Base-by-base conservation (phyloP, 2,797 vertebrate genomes). In the Coilia nasus region DNA sequence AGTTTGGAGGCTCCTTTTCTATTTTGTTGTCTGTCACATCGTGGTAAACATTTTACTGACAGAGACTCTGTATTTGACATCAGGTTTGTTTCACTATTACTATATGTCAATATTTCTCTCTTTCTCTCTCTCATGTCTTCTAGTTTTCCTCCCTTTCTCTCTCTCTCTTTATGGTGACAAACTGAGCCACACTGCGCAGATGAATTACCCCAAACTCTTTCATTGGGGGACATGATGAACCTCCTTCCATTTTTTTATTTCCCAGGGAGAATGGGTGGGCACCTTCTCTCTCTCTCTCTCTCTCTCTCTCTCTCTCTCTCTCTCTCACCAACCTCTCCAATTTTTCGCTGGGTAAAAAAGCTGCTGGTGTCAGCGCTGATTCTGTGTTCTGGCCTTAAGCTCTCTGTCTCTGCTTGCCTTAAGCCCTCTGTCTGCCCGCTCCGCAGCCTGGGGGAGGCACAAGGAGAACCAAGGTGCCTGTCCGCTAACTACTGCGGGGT, bases 301-400 rank as follows among this genome's bases (percentile, higher is more conserved):
- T 54, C 50, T 54, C 50, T 54, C 50, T 54, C 50, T 54, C 50
- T 54, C 50, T 54, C 50, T 54, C 50, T 54, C 50, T 2, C 6
- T 54, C 6, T 67, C 71, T 44, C 35, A 41, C 71, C 71, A 44
- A 31, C 15, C 71, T 78, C 71, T 19, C 71, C 15, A 19, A 78
- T 21, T 25, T 78, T 31, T 21, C 15, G 15, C 71, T 44, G 71
- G 71, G 35, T 78, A 5, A 21, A 44, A 78, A 78, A 78, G 71
- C 71, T 78, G 71, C 71, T 78, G 71, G 71, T 78, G 71, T 78
- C 71, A 78, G 71, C 71, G 71, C 31, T 78, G 71, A 78, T 78
- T 41, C 71, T 78, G 71, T 44, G 71, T 21, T 78, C 71, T 78
- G 71, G 35, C 71, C 71, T 78, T 78, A 78, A 78, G 71, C 71